These are phyloP conservation scores for Tauraco erythrolophus DNA, from an alignment of 2,113 vertebrate genomes.

Conservation along the genomic window DNA sequence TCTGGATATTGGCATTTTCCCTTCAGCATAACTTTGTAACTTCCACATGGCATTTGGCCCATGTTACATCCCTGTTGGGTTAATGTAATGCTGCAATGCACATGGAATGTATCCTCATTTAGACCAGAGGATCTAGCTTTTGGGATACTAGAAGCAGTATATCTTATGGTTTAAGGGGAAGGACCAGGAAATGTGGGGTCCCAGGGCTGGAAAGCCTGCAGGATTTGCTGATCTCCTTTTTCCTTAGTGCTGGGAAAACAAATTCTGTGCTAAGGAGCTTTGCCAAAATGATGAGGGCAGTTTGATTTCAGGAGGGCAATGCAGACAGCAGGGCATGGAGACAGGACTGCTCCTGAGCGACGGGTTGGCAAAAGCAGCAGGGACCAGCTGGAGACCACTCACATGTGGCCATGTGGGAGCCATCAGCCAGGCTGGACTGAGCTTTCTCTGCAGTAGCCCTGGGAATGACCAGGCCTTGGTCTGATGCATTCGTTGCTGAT, in stretches of 20 bases:
- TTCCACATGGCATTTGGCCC: background rate
- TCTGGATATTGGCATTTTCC: background rate
- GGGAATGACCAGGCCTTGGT: background rate
- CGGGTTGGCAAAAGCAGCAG: background rate
- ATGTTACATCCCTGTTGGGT: background rate
- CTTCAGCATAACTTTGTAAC: background rate
- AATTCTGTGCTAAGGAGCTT: background rate
- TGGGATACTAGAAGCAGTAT: background rate
- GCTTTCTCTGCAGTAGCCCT: background rate
- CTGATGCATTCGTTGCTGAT: background rate
- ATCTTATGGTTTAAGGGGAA: background rate
- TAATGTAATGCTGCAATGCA: background rate
- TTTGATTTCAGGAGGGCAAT: background rate
- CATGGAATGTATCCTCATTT: background rate
- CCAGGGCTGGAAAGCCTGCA: background rate
- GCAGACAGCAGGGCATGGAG: background rate
- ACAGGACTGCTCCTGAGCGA: background rate
- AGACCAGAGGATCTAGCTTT: background rate
- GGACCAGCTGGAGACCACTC: background rate
- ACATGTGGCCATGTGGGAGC: rapidly evolving
- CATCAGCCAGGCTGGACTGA: background rate
- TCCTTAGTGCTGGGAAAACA: background rate
- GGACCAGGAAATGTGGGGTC: background rate
- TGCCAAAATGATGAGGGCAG: background rate
- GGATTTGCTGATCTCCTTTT: background rate